Conservation (phyloP, 2,113 vertebrate species). For the Onychostruthus taczanowskii region DNA sequence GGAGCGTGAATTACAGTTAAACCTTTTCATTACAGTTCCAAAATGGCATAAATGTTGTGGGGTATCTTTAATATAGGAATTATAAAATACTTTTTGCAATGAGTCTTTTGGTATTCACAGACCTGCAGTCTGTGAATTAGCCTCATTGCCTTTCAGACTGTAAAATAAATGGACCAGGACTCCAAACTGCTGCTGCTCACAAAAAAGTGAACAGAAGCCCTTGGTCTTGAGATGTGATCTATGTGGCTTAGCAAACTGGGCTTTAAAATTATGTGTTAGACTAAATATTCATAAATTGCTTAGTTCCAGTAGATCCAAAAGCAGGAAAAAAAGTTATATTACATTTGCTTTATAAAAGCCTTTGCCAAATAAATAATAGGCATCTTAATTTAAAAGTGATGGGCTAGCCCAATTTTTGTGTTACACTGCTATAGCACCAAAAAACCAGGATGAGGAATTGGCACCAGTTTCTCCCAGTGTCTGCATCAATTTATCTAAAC, state of each 20-base stretch:
- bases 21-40: not conserved
- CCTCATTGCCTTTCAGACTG: not conserved
- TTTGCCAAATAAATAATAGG: not conserved
- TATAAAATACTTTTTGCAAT: not conserved
- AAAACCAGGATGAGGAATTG: not conserved
- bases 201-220: not conserved
- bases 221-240: not conserved
- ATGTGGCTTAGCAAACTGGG: not conserved
- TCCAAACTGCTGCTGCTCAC: not conserved
- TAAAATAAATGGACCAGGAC: not conserved
- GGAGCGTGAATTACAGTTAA: not conserved
- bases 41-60: not conserved
- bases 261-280: not conserved
- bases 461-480: not conserved
- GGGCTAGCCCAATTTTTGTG: not conserved
- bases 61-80: not conserved
- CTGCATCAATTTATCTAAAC: not conserved
- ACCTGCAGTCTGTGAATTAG: not conserved
- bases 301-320: not conserved
- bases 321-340: not conserved
- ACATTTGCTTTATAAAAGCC: not conserved
- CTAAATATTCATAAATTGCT: not conserved
- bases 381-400: not conserved
- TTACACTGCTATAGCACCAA: fast-evolving
- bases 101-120: not conserved